A percentile compares a stretch with the other conserved stretches of the same genome.
Conservation (phyloP, 2,888 invertebrate genomes). For the Meta bourneti region DNA sequence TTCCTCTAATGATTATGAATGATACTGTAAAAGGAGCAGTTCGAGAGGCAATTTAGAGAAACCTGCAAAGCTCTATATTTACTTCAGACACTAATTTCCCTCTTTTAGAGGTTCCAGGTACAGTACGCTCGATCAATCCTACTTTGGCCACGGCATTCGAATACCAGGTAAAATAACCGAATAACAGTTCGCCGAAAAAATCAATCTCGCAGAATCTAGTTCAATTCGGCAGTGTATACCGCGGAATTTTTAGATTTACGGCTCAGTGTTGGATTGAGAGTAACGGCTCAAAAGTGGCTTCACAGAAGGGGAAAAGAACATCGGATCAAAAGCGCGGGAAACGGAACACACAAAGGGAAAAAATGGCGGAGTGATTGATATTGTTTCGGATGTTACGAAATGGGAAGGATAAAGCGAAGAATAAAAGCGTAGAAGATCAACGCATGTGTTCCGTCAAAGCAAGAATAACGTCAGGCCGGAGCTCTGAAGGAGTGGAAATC, state of each 20-base stretch:
- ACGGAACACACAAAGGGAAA: no score
- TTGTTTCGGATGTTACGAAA: constrained; percentile 39
- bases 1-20: constrained; percentile 29
- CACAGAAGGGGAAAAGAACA: neutral
- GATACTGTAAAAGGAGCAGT: constrained; percentile 15
- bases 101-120: neutral
- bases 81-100: constrained; percentile 15
- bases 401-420: constrained; percentile 1
- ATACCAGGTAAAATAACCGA: neutral
- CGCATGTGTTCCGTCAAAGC: constrained; percentile 46
- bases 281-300: constrained; percentile 14
- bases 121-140: constrained; percentile 3
- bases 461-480: constrained; percentile 30
- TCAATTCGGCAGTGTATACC: neutral
- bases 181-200: neutral
- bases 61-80: constrained; percentile 6
- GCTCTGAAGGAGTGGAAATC: constrained; percentile 31
- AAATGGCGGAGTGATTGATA: constrained; percentile 55
- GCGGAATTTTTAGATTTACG: neutral
- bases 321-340: neutral
- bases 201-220: neutral
- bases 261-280: constrained; percentile 1
- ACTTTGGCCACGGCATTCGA: constrained; percentile 6
- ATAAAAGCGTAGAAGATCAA: neutral
- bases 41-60: constrained; percentile 23